These are phyloP conservation scores for Cyanoramphus novaezelandiae DNA, from an alignment of 2,113 vertebrate species.

Conservation along the genomic window DNA sequence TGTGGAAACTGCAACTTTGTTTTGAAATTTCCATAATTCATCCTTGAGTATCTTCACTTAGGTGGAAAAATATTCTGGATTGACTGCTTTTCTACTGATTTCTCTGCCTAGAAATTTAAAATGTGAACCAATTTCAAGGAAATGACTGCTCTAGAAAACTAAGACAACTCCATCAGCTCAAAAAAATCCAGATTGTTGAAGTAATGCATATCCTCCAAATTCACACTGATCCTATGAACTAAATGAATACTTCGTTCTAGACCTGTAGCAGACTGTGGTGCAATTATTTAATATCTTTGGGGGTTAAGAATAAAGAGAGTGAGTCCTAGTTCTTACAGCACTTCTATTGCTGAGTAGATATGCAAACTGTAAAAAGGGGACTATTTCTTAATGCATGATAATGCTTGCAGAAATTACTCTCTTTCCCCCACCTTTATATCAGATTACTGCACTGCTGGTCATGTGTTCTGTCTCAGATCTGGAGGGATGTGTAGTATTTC, in stretches of 20 bases:
- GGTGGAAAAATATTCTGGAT: neutral
- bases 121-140: neutral
- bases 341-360: neutral
- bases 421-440: neutral
- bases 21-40: neutral
- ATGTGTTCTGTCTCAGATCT: neutral
- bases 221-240: neutral
- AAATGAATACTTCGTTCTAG: neutral
- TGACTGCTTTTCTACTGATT: neutral
- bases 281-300: neutral
- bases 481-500: neutral
- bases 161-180: neutral
- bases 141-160: neutral
- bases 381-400: neutral
- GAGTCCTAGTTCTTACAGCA: neutral
- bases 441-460: neutral
- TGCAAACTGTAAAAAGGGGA: neutral
- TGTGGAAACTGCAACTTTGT: neutral
- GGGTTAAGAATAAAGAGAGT: neutral
- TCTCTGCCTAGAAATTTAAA: neutral
- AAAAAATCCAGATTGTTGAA: neutral
- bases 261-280: neutral
- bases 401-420: neutral
- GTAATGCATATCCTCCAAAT: neutral
- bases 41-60: neutral